Conservation (phyloP, 2,797 vertebrate genomes). For the Helostoma temminkii region DNA sequence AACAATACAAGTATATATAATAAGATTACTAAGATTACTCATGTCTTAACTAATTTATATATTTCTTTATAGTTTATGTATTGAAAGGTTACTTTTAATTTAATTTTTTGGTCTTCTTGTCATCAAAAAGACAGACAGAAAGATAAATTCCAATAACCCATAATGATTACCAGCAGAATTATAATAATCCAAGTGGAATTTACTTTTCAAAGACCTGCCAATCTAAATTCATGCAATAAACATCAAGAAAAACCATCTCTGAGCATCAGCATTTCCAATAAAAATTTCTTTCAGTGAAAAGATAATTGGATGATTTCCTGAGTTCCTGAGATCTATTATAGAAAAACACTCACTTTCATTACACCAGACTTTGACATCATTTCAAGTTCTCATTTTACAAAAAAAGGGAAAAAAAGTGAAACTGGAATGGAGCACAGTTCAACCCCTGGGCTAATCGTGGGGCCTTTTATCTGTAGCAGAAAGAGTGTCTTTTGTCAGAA, state of each 20-base stretch:
- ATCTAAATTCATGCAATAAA: slow-evolving; percentile 51
- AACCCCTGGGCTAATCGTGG: slow-evolving; percentile 88
- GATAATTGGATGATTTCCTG: slow-evolving; percentile 69
- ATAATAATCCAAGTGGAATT: slow-evolving; percentile 37
- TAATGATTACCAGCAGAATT: slow-evolving; percentile 30
- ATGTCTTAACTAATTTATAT: too few relatives aligned
- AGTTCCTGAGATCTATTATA: slow-evolving; percentile 61
- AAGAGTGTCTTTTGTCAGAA: slow-evolving; percentile 85
- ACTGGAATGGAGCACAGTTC: slow-evolving; percentile 83
- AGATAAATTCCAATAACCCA: slow-evolving; percentile 24
- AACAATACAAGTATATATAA: too few relatives aligned
- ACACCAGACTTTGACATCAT: slow-evolving; percentile 82
- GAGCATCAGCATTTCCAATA: slow-evolving; percentile 52
- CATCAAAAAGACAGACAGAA: background rate
- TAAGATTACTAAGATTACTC: too few relatives aligned
- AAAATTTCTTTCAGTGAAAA: slow-evolving; percentile 47
- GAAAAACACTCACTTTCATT: slow-evolving; percentile 77
- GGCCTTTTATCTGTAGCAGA: slow-evolving; percentile 88
- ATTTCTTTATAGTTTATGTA: background rate
- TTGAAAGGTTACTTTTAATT: background rate
- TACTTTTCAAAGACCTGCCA: slow-evolving; percentile 30
- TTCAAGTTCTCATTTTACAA: slow-evolving; percentile 76
- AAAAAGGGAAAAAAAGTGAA: slow-evolving; percentile 60
- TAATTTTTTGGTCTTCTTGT: background rate
- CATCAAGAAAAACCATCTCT: slow-evolving; percentile 45